These are phyloP conservation scores for Isaurus tuberculatus DNA, from an alignment of 92 coral and sea anemone species.

Conservation along the genomic window DNA sequence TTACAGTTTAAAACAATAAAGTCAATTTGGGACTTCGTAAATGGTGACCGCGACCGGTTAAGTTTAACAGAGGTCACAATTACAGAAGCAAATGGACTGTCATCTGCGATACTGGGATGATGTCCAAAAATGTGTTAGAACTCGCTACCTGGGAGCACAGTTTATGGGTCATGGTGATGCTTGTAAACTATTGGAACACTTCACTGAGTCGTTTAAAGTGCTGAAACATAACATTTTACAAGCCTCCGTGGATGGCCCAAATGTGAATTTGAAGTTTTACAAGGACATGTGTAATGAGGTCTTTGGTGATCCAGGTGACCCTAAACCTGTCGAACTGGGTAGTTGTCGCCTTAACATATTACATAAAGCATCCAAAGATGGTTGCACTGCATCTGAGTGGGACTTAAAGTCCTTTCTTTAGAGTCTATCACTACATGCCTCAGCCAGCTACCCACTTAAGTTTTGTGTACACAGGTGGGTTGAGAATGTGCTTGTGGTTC, in stretches of 20 bases:
- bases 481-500: conserved; percentile 43
- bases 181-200: conserved; percentile 29
- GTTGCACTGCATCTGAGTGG: conserved; percentile 50
- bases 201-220: conserved; percentile 31
- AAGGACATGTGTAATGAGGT: conserved; percentile 10
- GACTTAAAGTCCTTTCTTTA: conserved; percentile 44
- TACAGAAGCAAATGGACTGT: conserved; percentile 44
- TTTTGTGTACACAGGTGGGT: conserved; percentile 49
- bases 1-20: too few species aligned
- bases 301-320: conserved; percentile 35
- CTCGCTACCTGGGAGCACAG: conserved; percentile 41
- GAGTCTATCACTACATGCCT: conserved; percentile 45
- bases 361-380: conserved; percentile 37
- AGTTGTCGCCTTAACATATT: conserved; percentile 48
- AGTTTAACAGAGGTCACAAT: too few species aligned
- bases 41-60: too few species aligned
- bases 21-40: too few species aligned
- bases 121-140: conserved; percentile 25
- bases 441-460: conserved; percentile 42
- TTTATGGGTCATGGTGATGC: conserved; percentile 54
- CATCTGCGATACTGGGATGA: conserved; percentile 49
- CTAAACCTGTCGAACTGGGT: conserved; percentile 49
- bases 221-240: conserved; percentile 29
- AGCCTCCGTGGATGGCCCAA: conserved; percentile 28
- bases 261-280: conserved; percentile 40